These are phyloP conservation scores for Sturmia bella DNA, from an alignment of 2,888 invertebrate species.

Conservation along the genomic window DNA sequence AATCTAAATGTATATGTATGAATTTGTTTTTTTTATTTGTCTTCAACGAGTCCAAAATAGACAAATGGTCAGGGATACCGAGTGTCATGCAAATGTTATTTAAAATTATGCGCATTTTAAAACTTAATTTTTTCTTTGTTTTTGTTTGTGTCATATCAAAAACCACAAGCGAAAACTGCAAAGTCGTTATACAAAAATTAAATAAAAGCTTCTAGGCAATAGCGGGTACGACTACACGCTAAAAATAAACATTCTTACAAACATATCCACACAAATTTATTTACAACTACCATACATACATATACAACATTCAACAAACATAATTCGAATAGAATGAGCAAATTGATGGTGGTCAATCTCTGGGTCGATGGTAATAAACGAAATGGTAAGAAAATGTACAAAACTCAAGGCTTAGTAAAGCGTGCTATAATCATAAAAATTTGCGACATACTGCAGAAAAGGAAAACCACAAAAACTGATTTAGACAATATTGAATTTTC, in stretches of 20 bases:
- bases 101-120: slow-evolving; percentile 65
- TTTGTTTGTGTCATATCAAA: slow-evolving; percentile 6
- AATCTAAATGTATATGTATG: no score
- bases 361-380: slow-evolving; percentile 52
- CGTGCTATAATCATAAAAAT: slow-evolving; percentile 57
- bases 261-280: slow-evolving; percentile 22
- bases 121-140: slow-evolving; percentile 5
- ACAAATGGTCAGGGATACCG: slow-evolving; percentile 48
- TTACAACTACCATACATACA: no score
- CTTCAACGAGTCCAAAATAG: neutral
- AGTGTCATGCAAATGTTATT: slow-evolving; percentile 37
- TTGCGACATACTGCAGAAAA: slow-evolving; percentile 2
- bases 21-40: no score
- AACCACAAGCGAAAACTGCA: slow-evolving; percentile 51
- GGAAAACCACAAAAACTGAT: slow-evolving; percentile 54
- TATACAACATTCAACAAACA: no score
- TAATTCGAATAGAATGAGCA: slow-evolving; percentile 49
- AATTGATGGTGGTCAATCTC: slow-evolving; percentile 50
- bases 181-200: slow-evolving; percentile 63
- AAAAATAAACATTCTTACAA: slow-evolving; percentile 7
- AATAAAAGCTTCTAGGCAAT: slow-evolving; percentile 44
- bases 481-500: slow-evolving; percentile 1
- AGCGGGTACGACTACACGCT: neutral
- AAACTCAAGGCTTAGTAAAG: slow-evolving; percentile 62
- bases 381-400: slow-evolving; percentile 44